These are phyloP conservation scores for Microcebus murinus DNA, from an alignment of 2,113 vertebrate genomes.

Conservation along the genomic window DNA sequence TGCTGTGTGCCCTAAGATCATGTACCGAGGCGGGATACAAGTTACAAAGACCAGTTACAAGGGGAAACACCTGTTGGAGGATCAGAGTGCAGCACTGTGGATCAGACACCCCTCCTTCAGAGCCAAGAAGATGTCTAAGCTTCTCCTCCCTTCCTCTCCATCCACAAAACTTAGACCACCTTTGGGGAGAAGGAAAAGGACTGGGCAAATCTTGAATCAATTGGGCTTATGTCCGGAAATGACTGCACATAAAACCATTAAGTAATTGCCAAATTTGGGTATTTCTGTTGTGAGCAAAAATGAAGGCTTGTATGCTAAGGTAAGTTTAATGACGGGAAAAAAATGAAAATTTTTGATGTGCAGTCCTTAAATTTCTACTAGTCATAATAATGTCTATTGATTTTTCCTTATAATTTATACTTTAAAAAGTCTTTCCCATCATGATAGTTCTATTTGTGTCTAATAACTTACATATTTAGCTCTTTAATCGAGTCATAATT, in stretches of 20 bases:
- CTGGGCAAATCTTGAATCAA: no score
- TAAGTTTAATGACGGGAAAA: neutral
- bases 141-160: no score
- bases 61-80: neutral
- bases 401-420: neutral
- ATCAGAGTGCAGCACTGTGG: neutral
- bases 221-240: neutral
- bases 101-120: no score
- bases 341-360: neutral
- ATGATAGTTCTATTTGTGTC: neutral
- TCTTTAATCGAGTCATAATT: neutral
- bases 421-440: neutral
- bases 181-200: neutral
- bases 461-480: neutral
- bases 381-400: neutral
- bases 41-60: neutral
- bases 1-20: neutral
- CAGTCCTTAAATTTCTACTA: neutral
- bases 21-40: rapidly evolving
- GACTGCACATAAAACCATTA: neutral
- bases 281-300: neutral
- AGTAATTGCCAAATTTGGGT: neutral
- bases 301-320: neutral
- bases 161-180: neutral
- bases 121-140: neutral